Evolutionary conservation across 2,113 vertebrate genomes (phyloP), one percentile per base, ranked within the genome.

Genomic region (Scartelaos histophorus): DNA sequence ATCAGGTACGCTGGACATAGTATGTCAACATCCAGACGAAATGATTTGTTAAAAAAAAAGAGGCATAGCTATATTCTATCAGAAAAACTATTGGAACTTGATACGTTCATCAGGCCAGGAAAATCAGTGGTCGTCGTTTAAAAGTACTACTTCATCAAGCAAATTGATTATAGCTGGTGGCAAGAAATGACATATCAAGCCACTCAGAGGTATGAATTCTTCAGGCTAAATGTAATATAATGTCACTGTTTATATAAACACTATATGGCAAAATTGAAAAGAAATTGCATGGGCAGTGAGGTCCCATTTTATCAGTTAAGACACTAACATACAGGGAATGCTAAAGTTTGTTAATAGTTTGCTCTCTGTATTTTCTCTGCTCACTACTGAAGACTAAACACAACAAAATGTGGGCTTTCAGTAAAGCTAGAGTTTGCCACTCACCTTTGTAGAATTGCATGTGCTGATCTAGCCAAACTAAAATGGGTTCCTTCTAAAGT

Each of bases 321-420:
- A 97, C 96, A 96, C 95, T 95, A 95, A 95, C 94, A 93, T 94
- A 94, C 88, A 93, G 94, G 95, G 95, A 96, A 98, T 96, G 96
- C 95, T 94, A 95, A 93, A 94, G 94, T 94, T 93, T 91, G 88
- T 90, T 82, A 85, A 88, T 67, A 90, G 91, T 95, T 93, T 93
- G 91, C 95, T 94, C 93, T 95, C 92, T 91, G 90, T 89, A 87
- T 78, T 91, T 92, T 92, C 93, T 77, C 94, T 92, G 93, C 92
- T 94, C 88, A 90, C 90, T 85, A 86, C 90, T 84, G 90, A 93
- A 90, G 92, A 70, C 49, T 69, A 58, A 80, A 71, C 46, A 81
- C 29, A 76, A 77, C 79, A 75, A 74, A 78, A 80, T 67, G 67
- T 78, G 85, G 89, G 87, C 70, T 90, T 90, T 91, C 87, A 93